Evolutionary conservation across 2,797 vertebrate genomes (phyloP).

Genomic region (Fundulus diaphanus): DNA sequence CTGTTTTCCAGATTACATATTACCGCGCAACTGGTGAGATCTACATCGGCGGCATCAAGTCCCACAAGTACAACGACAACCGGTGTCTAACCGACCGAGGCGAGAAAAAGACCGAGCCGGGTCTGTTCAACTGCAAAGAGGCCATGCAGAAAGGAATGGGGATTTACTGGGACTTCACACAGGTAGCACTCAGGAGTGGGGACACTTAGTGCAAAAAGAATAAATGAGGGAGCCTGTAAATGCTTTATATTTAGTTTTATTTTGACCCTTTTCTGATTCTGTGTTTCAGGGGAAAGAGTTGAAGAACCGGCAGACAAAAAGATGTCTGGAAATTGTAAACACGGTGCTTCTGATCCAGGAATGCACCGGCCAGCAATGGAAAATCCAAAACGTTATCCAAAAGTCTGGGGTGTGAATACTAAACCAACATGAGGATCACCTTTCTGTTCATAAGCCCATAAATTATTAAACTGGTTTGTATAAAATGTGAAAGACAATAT

Average conservation of each 20-base stretch:
- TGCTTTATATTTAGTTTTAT: not conserved
- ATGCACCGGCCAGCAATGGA: constrained; percentile 77
- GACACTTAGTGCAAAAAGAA: no score
- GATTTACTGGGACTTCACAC: constrained; percentile 77
- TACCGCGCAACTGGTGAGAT: constrained; percentile 69
- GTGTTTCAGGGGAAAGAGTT: constrained; percentile 70
- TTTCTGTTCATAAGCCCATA: constrained; percentile 11
- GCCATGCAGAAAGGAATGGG: constrained; percentile 65
- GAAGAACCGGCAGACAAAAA: constrained; percentile 69
- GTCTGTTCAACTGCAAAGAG: constrained; percentile 67
- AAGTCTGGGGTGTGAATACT: constrained; percentile 39
- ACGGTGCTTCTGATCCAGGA: constrained; percentile 62
- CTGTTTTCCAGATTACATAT: constrained; percentile 45
- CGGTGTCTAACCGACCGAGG: constrained; percentile 69
- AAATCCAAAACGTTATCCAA: constrained; percentile 66
- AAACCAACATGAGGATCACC: not conserved
- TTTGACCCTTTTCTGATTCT: not conserved
- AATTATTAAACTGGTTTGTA: not conserved
- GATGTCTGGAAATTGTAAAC: constrained; percentile 73
- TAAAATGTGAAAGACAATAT: constrained; percentile 5
- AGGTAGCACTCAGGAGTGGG: constrained; percentile 67
- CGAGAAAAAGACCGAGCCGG: constrained; percentile 44
- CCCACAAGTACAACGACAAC: constrained; percentile 78
- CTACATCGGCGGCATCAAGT: constrained; percentile 76
- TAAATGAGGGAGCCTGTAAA: not conserved